Base-by-base conservation (phyloP, 2,888 invertebrate species). In the Pseudanteris insignis region DNA sequence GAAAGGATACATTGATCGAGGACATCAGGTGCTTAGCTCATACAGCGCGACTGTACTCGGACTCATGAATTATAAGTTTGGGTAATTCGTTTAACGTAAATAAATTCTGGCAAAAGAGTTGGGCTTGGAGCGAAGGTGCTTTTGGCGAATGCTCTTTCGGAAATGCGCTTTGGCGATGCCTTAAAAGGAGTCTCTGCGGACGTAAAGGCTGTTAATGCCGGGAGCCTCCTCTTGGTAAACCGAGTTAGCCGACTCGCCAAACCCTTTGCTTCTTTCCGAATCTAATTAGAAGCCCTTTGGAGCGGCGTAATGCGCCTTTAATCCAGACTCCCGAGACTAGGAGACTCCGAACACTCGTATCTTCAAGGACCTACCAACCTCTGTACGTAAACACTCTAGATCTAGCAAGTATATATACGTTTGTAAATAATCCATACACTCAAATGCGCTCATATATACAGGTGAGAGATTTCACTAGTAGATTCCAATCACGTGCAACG, bases 261-360 rank as follows among this genome's bases (percentile, higher is more conserved):
- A 77, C 75, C 76, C 77, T 76, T 77, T 77, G 75, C 76, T 77
- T 77, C 77, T 77, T 77, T 77, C 72, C 71, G 68, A 74, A 77
- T 77, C 76, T 77, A 77, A 77, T 77, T 76, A 77, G 73, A 69
- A 65, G 68, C 70, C 73, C 73, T 74, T 75, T 73, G 71, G 71
- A 73, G 72, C 72, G 66, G 64, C 70, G 71, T 74, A 76, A 76
- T 73, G 72, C 72, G 73, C 72, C 76, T 75, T 76, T 76, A 76
- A 76, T 76, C 75, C 75, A 67, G 69, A 63, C 54, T 58, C 58
- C 57, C 66, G 64, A 66, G 60, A 64, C 65, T 64, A 54, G 67
- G 60, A 64, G 65, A 65, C 55, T 63, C 63, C 50, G 64, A 38
- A 55, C 60, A 67, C 68, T 68, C 65, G 51, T 61, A 65, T 67